Evolutionary conservation across 2,888 invertebrate genomes (phyloP).

Genomic region (Bimastos eiseni): DNA sequence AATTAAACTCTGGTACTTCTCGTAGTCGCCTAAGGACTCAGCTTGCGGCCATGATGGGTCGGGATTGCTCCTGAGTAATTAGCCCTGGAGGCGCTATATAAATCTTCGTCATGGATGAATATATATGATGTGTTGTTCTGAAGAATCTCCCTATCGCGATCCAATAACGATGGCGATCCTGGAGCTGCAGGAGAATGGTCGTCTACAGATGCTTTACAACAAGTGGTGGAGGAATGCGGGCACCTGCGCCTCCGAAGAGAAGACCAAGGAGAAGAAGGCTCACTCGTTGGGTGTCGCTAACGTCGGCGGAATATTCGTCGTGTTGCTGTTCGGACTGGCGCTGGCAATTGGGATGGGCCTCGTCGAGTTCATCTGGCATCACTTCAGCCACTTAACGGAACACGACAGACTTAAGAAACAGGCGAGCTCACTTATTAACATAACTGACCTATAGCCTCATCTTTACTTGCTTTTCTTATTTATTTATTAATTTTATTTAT

Average conservation of each 20-base stretch:
- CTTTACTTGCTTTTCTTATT: too few relatives aligned
- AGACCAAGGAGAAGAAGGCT: conserved; percentile 79
- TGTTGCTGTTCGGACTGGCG: conserved; percentile 86
- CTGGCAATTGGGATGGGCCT: conserved; percentile 89
- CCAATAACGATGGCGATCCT: conserved; percentile 91
- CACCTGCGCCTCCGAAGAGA: conserved; percentile 56
- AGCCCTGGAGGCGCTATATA: too few relatives aligned
- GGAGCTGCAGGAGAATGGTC: conserved; percentile 92
- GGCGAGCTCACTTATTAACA: background rate
- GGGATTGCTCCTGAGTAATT: too few relatives aligned
- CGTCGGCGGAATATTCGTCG: conserved; percentile 90
- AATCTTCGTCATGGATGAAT: too few relatives aligned
- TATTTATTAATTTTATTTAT: too few relatives aligned
- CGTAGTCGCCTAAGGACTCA: too few relatives aligned
- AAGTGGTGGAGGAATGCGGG: conserved; percentile 80
- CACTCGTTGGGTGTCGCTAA: conserved; percentile 90
- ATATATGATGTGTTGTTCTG: background rate
- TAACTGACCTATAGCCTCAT: too few relatives aligned
- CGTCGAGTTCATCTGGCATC: conserved; percentile 73
- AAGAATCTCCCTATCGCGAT: conserved; percentile 83
- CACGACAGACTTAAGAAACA: background rate
- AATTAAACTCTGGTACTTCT: too few relatives aligned
- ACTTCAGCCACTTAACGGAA: background rate
- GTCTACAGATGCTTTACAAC: conserved; percentile 81
- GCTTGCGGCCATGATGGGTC: too few relatives aligned